Evolutionary conservation across 37 sponge, comb jelly and placozoan species (phyloP), one percentile per base, ranked within the genome.

Genomic region (Cliona cf. orientalis): DNA sequence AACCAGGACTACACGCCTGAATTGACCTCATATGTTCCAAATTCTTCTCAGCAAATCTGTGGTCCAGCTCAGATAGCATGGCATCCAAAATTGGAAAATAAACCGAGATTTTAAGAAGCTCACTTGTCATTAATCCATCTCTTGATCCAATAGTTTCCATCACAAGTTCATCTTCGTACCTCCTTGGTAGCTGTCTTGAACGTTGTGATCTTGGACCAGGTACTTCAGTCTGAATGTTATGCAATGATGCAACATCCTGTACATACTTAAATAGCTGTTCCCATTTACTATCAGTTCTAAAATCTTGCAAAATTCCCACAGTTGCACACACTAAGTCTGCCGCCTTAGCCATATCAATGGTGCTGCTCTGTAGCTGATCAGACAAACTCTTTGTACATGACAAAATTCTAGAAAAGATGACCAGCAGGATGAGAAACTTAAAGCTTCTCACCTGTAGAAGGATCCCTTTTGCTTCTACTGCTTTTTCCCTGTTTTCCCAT

Each of bases 321-420:
- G 80, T 87, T 34, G 81, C 80, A 22, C 26, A n/a, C n/a, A 87
- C 75, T 21, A 87, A 42, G 46, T 72, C 87, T 46, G 76, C 80
- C n/a, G 76, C 76, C 40, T 75, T 60, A 37, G 76, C 60, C 14
- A 75, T 21, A 58, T 75, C 42, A 58, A 60, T 11, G 41, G 6
- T 34, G 22, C 43, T 76, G 28, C 76, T 36, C 26, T 85, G 86
- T 19, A 85, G 71, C 9, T 17, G 12, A 66, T 78, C 86, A 71
- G 86, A 85, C 21, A 85, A 39, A 55, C 72, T 61, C 63, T 85
- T 76, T 36, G 79, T 78, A 37, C 37, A 61, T 33, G 71, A 29
- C 17, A 78, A 39, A 43, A 85, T 36, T 45, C 79, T 1, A 39
- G 36, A 38, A 37, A 75, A 75, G 19, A 44, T 71, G 21, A 67